These are phyloP conservation scores for Ryuthela nishihirai DNA, from an alignment of 2,888 invertebrate species.

Conservation along the genomic window DNA sequence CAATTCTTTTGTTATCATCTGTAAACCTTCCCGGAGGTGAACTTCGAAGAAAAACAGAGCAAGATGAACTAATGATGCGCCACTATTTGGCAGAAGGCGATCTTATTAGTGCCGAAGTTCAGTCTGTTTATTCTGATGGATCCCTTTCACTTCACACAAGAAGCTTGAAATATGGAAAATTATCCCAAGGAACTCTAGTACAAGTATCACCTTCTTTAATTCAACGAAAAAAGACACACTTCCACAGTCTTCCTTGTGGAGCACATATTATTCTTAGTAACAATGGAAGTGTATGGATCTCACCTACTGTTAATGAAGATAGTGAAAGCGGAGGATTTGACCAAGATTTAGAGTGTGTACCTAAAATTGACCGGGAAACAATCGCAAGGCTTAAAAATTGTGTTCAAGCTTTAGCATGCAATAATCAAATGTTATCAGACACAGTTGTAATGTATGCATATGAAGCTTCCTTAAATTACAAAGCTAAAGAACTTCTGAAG, in stretches of 20 bases:
- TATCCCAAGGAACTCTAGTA: constrained; percentile 81
- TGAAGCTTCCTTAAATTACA: constrained; percentile 80
- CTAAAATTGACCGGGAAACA: constrained; percentile 70
- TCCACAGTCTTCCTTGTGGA: constrained; percentile 87
- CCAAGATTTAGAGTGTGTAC: constrained; percentile 71
- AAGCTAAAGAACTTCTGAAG: constrained; percentile 54
- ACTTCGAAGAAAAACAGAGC: constrained; percentile 82
- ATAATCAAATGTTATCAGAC: constrained; percentile 86
- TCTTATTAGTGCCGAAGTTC: constrained; percentile 95
- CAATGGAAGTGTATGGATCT: constrained; percentile 95
- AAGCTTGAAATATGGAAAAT: constrained; percentile 93
- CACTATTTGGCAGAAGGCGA: constrained; percentile 92
- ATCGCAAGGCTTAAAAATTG: constrained; percentile 87
- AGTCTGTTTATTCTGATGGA: constrained; percentile 86
- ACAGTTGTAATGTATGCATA: constrained; percentile 78
- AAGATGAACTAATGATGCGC: constrained; percentile 98
- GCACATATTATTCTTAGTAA: constrained; percentile 91
- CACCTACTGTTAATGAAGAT: constrained; percentile 62
- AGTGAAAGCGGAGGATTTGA: constrained; percentile 65
- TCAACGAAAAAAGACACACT: constrained; percentile 90
- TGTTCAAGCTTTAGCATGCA: constrained; percentile 76
- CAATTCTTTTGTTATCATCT: constrained; percentile 79
- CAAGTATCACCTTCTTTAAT: constrained; percentile 89
- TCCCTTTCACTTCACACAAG: constrained; percentile 89
- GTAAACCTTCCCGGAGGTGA: constrained; percentile 96